phyloP scores from a whole-genome alignment of 2,797 vertebrate genomes.

The Oophaga sylvatica region DNA sequence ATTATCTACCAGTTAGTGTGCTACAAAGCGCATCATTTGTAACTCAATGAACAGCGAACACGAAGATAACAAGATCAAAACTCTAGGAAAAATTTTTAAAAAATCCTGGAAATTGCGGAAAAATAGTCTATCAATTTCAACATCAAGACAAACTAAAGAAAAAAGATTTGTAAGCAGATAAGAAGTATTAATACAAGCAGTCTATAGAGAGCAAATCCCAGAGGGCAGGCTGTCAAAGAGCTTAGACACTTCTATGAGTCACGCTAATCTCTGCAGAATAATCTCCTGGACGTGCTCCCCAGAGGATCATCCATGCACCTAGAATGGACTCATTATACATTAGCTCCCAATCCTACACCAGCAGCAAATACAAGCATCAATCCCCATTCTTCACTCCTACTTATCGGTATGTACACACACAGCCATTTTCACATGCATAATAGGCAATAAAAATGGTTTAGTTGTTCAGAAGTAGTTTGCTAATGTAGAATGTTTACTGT shows the following conservation, averaged over 20 bases:
- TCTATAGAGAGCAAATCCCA: not conserved
- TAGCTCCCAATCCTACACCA: not conserved
- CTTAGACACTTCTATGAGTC: not conserved
- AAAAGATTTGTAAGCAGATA: not conserved
- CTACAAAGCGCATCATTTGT: slow-evolving; percentile 41
- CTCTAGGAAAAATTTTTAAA: not conserved
- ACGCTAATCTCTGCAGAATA: not conserved
- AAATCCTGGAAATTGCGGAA: not conserved
- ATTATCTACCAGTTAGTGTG: slow-evolving; percentile 37
- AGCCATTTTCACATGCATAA: no score
- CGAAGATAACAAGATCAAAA: not conserved
- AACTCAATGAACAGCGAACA: not conserved
- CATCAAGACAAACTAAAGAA: not conserved
- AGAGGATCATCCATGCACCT: not conserved
- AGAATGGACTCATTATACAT: not conserved
- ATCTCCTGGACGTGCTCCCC: not conserved
- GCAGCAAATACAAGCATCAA: not conserved
- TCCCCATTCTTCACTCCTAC: not conserved
- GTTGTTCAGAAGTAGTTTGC: no score
- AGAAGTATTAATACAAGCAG: not conserved
- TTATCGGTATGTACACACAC: no score
- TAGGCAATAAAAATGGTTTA: no score
- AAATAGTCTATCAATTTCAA: not conserved
- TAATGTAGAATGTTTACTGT: no score
- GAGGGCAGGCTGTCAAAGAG: not conserved